These are phyloP conservation scores for Cololabis saira DNA, from an alignment of 2,113 vertebrate species.

Conservation along the genomic window DNA sequence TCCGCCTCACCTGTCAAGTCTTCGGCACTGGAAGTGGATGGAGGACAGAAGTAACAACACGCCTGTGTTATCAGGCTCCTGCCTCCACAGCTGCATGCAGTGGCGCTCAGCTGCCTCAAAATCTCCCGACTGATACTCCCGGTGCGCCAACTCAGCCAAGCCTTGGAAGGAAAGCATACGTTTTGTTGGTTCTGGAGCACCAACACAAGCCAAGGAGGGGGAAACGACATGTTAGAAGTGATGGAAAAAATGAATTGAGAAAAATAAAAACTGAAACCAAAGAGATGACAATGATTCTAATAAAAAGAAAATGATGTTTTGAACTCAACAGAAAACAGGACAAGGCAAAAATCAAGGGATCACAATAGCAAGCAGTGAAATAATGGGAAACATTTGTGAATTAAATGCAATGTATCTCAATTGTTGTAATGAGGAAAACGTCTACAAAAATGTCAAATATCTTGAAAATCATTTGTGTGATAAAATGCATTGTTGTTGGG, in stretches of 20 bases:
- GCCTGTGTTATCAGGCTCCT: constrained; percentile 99
- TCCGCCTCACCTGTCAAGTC: constrained; percentile 92
- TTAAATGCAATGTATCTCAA: neutral
- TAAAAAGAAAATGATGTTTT: constrained; percentile 5
- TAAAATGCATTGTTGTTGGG: neutral
- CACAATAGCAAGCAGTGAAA: neutral
- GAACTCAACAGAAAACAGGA: constrained; percentile 13
- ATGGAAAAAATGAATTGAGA: constrained; percentile 85
- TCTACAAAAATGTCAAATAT: neutral
- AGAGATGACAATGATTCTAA: constrained; percentile 36
- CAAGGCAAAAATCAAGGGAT: neutral
- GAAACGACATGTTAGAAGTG: constrained; percentile 94
- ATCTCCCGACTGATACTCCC: constrained; percentile 99
- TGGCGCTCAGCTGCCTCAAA: constrained; percentile 99
- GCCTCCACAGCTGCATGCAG: constrained; percentile 99
- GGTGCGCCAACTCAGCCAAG: constrained; percentile 99
- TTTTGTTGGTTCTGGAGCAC: constrained; percentile 99
- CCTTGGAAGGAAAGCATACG: constrained; percentile 99
- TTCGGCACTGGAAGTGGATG: constrained; percentile 99
- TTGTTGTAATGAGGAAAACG: neutral
- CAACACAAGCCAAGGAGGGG: constrained; percentile 90
- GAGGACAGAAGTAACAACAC: constrained; percentile 97
- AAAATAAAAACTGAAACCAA: constrained; percentile 67
- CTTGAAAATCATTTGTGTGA: neutral
- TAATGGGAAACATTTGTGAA: neutral